Evolutionary conservation across 1,140 invertebrate species (phyloP).

Genomic region (Rhopalosiphum padi): DNA sequence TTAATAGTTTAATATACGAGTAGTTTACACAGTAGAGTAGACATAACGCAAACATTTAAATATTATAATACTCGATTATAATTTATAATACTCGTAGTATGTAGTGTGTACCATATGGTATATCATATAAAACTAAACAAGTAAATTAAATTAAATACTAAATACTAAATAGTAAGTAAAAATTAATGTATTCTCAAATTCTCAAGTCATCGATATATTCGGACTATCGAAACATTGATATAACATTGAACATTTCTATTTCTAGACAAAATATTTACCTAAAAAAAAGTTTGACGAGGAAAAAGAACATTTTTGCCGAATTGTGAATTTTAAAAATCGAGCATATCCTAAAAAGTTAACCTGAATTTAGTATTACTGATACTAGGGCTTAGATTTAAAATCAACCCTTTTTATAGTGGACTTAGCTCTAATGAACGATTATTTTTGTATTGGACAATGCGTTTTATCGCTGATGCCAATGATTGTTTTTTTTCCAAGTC

Average conservation of each 20-base stretch:
- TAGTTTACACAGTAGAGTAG: neutral
- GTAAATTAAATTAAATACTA: neutral
- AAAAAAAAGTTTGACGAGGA: neutral
- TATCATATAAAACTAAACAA: neutral
- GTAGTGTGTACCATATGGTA: neutral
- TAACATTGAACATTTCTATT: neutral
- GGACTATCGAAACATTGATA: neutral
- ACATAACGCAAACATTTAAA: neutral
- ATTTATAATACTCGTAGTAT: too few relatives aligned
- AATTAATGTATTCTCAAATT: neutral
- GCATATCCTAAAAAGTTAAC: neutral
- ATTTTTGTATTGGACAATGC: too few relatives aligned
- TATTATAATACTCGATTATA: neutral
- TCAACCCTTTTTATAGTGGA: neutral
- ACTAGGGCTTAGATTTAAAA: neutral
- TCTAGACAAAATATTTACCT: neutral
- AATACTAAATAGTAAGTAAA: neutral
- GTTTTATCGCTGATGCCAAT: too few relatives aligned
- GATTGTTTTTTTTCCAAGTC: too few relatives aligned
- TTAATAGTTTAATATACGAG: neutral
- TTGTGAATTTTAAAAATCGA: neutral
- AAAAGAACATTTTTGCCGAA: neutral
- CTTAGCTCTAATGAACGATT: neutral
- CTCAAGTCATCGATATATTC: neutral
- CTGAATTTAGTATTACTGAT: neutral